Conservation (phyloP, 2,888 invertebrate genomes). For the Ptychoptera contaminata region DNA sequence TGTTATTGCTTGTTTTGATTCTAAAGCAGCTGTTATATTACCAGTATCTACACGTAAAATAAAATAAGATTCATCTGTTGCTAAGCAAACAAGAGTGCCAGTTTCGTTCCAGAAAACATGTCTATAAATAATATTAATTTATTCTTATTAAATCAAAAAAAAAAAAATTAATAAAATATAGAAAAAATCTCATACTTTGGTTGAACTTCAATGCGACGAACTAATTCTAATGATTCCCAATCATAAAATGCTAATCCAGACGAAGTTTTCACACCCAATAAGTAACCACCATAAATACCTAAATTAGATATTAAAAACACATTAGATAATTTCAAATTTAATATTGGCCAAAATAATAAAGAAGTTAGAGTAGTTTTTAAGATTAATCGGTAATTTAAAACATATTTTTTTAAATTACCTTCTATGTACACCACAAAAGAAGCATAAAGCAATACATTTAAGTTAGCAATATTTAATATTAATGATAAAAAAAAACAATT, state of each 20-base stretch:
- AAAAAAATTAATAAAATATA: conserved; percentile 7
- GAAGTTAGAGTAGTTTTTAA: no score
- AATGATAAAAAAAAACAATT: background rate
- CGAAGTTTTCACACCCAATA: conserved; percentile 82
- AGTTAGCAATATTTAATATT: background rate
- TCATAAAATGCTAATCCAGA: conserved; percentile 92
- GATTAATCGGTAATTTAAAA: background rate
- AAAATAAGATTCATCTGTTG: conserved; percentile 90
- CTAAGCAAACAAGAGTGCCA: conserved; percentile 82
- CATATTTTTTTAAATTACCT: background rate
- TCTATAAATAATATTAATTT: conserved; percentile 22
- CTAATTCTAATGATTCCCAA: conserved; percentile 85
- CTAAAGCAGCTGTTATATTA: conserved; percentile 60
- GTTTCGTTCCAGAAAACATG: conserved; percentile 96
- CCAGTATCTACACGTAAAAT: conserved; percentile 78
- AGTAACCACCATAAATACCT: conserved; percentile 81
- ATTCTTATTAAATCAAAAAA: conserved; percentile 7
- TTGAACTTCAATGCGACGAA: conserved; percentile 93
- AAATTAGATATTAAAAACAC: conserved; percentile 14
- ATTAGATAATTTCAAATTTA: no score
- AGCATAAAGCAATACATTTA: background rate
- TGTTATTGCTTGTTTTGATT: conserved; percentile 58
- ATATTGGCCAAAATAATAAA: no score
- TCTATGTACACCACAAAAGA: no score
- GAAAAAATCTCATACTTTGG: conserved; percentile 33